Base-by-base conservation (phyloP, 2,888 invertebrate species). In the Andrena fulva region DNA sequence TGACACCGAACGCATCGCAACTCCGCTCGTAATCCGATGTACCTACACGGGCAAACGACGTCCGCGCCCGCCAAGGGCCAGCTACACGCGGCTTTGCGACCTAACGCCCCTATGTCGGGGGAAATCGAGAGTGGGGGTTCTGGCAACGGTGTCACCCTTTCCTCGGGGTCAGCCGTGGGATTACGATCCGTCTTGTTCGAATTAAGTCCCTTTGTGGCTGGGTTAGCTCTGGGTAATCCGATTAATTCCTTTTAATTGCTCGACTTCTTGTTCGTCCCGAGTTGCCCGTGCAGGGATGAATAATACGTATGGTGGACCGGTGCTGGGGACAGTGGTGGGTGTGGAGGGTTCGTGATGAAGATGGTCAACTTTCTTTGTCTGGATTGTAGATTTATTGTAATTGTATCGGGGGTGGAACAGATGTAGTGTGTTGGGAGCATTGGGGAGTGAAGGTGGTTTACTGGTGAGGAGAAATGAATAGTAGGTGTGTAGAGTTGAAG, bases 11-110 rank as follows among this genome's bases (percentile, higher is more conserved):
- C 77, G 80, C 82, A 87, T 87, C 76, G 83, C 66, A 83, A 80
- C 73, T 77, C 79, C 35, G 20, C 80, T 56, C 56, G 81, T 86
- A 87, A 87, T 86, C 85, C 86, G 77, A 77, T 86, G 87, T 82
- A 82, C 72, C 42, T 68, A 74, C 80, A 63, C 76, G 78, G 71
- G 27, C 52, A 76, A 77, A 63, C 71, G 62, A 59, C 56, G 69
- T 74, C 48, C 73, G 69, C 72, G 63, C 63, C 62, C 64, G 24
- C 50, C 27, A 35, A 35, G 16, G 42, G 69, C 62, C 83, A 68
- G 79, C 69, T 82, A 85, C 72, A 71, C 69, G 64, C 66, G 42
- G 74, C 82, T 85, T 85, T 85, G 72, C 82, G 85, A 85, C 50
- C 54, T 48, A 66, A 50, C 64, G 48, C 66, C 56, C 33, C 54